phyloP scores from a whole-genome alignment of 2,888 invertebrate species.

The Lepetodrilus schrolli region DNA sequence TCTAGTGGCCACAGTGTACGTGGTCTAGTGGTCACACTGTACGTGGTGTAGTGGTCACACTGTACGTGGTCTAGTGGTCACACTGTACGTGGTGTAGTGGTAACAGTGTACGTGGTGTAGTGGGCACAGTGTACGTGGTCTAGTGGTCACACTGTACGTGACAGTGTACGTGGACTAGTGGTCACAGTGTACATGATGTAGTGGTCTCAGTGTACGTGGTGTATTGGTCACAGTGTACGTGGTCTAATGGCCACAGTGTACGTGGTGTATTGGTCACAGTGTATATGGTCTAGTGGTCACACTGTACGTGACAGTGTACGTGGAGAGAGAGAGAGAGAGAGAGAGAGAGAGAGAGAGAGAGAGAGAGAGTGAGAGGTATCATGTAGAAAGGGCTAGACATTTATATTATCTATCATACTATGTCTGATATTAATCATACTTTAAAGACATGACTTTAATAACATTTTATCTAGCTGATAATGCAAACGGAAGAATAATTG shows the following conservation, averaged over 20 bases:
- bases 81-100: not conserved
- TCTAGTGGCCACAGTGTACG: no score
- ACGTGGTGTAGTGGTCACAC: not conserved
- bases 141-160: not conserved
- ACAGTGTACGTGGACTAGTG: no score
- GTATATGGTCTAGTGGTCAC: not conserved
- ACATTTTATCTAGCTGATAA: constrained; percentile 14
- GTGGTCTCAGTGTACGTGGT: not conserved
- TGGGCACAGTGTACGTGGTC: not conserved
- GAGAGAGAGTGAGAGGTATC: constrained; percentile 29
- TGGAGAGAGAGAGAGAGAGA: constrained; percentile 15
- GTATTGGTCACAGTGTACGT: not conserved
- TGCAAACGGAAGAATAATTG: constrained; percentile 4
- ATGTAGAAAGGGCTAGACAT: no score
- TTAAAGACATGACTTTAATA: not conserved
- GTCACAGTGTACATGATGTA: no score
- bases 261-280: not conserved
- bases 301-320: not conserved
- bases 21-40: no score
- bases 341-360: constrained; percentile 27
- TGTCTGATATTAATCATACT: constrained; percentile 2
- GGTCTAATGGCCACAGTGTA: not conserved
- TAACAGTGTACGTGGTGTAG: not conserved
- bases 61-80: no score
- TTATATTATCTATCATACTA: no score